These are phyloP conservation scores for Bathybates hornii DNA, from an alignment of 2,113 vertebrate species.

Conservation along the genomic window DNA sequence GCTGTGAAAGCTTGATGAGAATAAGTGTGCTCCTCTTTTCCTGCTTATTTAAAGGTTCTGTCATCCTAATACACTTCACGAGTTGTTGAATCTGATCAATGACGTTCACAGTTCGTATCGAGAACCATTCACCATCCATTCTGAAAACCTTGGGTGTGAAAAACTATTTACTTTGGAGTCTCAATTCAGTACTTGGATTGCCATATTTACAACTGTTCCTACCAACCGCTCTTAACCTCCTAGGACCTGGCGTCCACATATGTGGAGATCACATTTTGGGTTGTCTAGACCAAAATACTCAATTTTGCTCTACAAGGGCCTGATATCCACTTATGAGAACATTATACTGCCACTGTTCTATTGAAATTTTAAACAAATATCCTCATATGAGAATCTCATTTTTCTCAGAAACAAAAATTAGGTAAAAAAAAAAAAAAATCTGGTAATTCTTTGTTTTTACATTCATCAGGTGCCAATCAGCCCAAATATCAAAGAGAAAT, in stretches of 20 bases:
- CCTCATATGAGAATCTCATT: background rate
- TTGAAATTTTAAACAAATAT: background rate
- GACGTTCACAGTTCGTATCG: background rate
- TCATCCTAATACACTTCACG: background rate
- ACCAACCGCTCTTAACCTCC: background rate
- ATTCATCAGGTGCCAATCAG: background rate
- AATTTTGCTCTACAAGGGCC: background rate
- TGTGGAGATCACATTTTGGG: background rate
- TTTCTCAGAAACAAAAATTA: background rate
- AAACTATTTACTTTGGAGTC: background rate
- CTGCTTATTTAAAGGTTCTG: background rate
- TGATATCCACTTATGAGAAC: background rate
- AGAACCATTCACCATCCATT: background rate
- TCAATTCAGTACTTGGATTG: background rate
- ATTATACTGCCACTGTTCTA: background rate
- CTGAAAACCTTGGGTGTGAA: background rate
- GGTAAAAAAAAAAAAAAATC: background rate
- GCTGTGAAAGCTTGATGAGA: background rate
- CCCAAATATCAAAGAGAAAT: background rate
- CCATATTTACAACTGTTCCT: background rate
- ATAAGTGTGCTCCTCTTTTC: background rate
- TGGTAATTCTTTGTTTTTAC: background rate
- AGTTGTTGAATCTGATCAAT: background rate
- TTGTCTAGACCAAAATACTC: background rate
- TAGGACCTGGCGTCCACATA: background rate